Conservation (phyloP, 2,888 invertebrate species). For the Dione vanillae region DNA sequence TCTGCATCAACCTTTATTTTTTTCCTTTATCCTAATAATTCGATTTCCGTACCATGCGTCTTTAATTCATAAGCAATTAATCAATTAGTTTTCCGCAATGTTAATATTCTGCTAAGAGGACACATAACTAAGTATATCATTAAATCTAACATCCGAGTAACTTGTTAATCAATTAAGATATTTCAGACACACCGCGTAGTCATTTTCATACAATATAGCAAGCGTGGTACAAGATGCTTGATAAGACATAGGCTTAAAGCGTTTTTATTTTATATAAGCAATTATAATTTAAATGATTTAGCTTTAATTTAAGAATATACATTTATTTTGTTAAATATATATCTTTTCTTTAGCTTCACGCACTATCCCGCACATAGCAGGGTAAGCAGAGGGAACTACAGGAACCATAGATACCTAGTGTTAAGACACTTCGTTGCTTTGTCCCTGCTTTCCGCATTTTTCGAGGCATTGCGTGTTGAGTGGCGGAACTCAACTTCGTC, state of each 20-base stretch:
- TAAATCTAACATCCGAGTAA: constrained; percentile 33
- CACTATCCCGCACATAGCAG: too few relatives aligned
- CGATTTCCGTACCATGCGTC: constrained; percentile 16
- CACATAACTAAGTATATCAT: constrained; percentile 31
- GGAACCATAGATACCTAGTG: too few relatives aligned
- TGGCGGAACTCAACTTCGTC: too few relatives aligned
- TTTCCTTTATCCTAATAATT: not conserved
- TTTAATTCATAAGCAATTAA: constrained; percentile 14
- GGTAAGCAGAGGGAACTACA: too few relatives aligned
- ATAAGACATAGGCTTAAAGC: constrained; percentile 33
- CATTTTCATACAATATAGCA: constrained; percentile 50
- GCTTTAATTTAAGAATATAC: too few relatives aligned
- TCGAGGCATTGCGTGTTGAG: too few relatives aligned
- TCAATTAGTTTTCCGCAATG: constrained; percentile 24
- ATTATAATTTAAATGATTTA: too few relatives aligned
- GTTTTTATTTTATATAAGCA: not conserved
- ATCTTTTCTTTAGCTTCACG: too few relatives aligned
- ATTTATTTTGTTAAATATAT: too few relatives aligned
- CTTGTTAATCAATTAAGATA: constrained; percentile 40
- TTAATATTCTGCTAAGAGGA: constrained; percentile 33
- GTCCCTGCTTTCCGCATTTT: too few relatives aligned
- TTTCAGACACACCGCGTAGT: constrained; percentile 47
- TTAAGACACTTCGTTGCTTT: too few relatives aligned
- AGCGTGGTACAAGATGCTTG: constrained; percentile 22
- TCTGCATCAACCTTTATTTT: not conserved